Evolutionary conservation across 2,113 vertebrate genomes (phyloP).

Genomic region (Saguinus midas): DNA sequence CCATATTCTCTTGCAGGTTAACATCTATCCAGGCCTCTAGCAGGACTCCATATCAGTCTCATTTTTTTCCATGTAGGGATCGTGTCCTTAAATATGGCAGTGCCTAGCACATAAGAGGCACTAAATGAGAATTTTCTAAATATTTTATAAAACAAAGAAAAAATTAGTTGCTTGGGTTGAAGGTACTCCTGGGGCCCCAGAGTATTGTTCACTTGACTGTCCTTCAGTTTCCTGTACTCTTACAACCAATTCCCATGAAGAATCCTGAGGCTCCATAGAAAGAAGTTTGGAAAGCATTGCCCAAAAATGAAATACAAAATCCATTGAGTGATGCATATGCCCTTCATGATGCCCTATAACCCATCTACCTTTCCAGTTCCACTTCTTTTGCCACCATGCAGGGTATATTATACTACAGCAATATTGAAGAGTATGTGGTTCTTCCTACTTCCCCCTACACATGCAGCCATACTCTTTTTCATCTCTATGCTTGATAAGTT

Average conservation of each 20-base stretch:
- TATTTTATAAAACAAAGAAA: constrained; percentile 32
- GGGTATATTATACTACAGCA: not conserved
- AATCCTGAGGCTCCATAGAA: not conserved
- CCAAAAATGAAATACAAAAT: not conserved
- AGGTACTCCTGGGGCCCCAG: not conserved
- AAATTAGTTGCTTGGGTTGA: not conserved
- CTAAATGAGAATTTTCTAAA: constrained; percentile 2
- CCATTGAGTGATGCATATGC: not conserved
- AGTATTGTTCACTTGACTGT: not conserved
- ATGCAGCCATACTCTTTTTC: not conserved
- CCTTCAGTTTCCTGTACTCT: not conserved
- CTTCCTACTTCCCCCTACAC: not conserved
- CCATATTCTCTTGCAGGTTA: not conserved
- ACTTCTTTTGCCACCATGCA: not conserved
- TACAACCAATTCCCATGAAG: not conserved
- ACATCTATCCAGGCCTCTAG: not conserved
- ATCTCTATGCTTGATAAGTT: not conserved
- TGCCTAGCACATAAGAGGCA: not conserved
- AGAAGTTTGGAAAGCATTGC: not conserved
- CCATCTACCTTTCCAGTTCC: not conserved
- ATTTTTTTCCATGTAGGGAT: constrained; percentile 29
- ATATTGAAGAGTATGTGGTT: not conserved
- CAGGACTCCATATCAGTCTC: not conserved
- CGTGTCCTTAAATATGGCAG: not conserved
- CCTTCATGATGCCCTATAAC: not conserved